Percentiles rank a stretch among this genome's conserved stretches.
phyloP scores from a whole-genome alignment of 2,888 invertebrate genomes.

The Drosophila phalerata region DNA sequence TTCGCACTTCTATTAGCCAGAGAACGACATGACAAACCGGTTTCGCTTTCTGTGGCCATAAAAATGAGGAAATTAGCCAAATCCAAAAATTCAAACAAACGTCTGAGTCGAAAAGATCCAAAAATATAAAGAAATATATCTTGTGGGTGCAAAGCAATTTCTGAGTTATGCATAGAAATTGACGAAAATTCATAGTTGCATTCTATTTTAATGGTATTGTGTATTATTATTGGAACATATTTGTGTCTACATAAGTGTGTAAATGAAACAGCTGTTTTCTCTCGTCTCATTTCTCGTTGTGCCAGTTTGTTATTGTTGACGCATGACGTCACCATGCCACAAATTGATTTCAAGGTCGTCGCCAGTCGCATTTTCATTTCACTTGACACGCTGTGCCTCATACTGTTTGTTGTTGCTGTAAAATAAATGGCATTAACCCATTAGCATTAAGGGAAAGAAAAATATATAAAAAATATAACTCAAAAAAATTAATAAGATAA shows the following conservation, averaged over 20 bases:
- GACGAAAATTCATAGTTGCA: slow-evolving; percentile 30
- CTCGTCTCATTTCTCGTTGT: slow-evolving; percentile 44
- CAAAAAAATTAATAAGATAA: too few species aligned
- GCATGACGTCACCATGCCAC: slow-evolving; percentile 72
- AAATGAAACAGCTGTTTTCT: slow-evolving; percentile 60
- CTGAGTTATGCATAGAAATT: slow-evolving; percentile 35
- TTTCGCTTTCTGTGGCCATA: slow-evolving; percentile 60
- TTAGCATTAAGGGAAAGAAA: slow-evolving; percentile 23
- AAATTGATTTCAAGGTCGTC: slow-evolving; percentile 75
- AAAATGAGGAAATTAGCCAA: slow-evolving; percentile 63
- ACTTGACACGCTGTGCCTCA: slow-evolving; percentile 70
- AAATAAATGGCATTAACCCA: slow-evolving; percentile 62
- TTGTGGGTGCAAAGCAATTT: slow-evolving; percentile 51
- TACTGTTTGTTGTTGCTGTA: slow-evolving; percentile 22
- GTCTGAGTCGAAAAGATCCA: slow-evolving; percentile 2
- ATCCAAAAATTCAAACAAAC: slow-evolving; percentile 33
- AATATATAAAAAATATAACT: background rate
- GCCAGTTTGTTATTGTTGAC: slow-evolving; percentile 45
- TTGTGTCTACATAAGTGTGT: background rate
- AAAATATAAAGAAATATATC: background rate
- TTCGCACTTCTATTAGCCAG: slow-evolving; percentile 38
- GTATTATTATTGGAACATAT: slow-evolving; percentile 31
- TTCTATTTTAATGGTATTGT: slow-evolving; percentile 39
- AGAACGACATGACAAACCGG: slow-evolving; percentile 72
- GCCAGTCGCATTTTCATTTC: slow-evolving; percentile 75